Evolutionary conservation across 2,888 invertebrate genomes (phyloP), one percentile per base, ranked within the genome.

Genomic region (Neoaliturus tenellus): DNA sequence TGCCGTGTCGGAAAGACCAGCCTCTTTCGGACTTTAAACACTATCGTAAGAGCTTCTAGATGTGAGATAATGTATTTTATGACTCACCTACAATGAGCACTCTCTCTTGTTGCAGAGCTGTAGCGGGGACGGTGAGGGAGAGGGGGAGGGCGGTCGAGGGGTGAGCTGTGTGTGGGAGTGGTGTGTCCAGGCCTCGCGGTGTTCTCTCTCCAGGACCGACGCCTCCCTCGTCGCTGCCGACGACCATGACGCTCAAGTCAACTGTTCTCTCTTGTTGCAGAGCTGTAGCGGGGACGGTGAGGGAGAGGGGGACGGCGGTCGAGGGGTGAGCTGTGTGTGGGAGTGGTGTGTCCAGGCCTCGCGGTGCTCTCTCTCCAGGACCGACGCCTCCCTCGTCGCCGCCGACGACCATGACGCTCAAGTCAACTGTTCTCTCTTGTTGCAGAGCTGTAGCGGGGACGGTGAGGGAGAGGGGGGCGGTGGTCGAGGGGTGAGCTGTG

Each of bases 311-410:
- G 62, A 35, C 58, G 33, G 73, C 0, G 62, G 71, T 12, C 31
- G 55, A 0, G 51, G 67, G n/a, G 44, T 58, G 31, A 25, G 81
- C 58, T 28, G 85, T 28, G 23, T 83, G 62, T 80, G 85, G 85
- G 80, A 83, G 41, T 85, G 85, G 85, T 82, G 85, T 58, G 73
- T 83, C 71, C 55, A 58, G 25, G 51, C 71, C 23, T 31, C 83
- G n/a, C 55, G 84, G 44, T 83, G 85, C 41, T 69, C 62, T n/a
- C 73, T 83, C 23, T 39, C 51, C 2, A 55, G 80, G 10, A 35
- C 73, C 0, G 62, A 73, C 55, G 44, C 71, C 71, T 51, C 81
- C 20, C 44, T 78, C 41, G 78, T 82, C 58, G 55, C 73, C n/a
- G 48, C 81, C 17, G 82, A 82, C 17, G 81, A 81, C 17, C 69